phyloP scores from a whole-genome alignment of 2,113 vertebrate genomes.

The Caranx melampygus region DNA sequence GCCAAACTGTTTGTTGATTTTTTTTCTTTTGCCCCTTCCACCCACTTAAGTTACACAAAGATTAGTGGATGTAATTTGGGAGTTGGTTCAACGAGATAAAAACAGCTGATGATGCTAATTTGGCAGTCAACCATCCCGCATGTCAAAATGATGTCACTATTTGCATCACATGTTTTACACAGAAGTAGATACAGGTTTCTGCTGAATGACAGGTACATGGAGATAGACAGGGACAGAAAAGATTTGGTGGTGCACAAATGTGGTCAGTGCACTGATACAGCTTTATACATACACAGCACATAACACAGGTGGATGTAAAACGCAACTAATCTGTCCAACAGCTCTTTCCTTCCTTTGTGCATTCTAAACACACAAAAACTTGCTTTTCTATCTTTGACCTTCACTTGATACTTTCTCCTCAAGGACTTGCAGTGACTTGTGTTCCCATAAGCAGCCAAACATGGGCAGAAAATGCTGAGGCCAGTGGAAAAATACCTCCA shows the following conservation, averaged over 20 bases:
- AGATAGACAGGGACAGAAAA: too few species aligned
- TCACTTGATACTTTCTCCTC: not conserved
- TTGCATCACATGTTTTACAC: not conserved
- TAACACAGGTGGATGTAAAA: not conserved
- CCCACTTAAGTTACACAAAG: not conserved
- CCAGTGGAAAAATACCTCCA: conserved; percentile 14
- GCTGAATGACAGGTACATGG: too few species aligned
- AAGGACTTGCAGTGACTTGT: not conserved
- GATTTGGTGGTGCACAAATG: too few species aligned
- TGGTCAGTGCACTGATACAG: too few species aligned
- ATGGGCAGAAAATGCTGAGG: conserved; percentile 30
- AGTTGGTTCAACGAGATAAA: too few species aligned
- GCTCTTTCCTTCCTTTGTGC: not conserved
- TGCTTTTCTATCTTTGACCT: conserved; percentile 11
- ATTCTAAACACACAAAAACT: not conserved
- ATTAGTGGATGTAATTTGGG: not conserved
- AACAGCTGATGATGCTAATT: not conserved
- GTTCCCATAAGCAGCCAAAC: conserved; percentile 4
- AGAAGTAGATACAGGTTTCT: too few species aligned
- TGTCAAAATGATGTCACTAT: not conserved
- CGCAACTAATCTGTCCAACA: not conserved
- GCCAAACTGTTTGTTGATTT: too few species aligned
- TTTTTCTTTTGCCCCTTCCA: not conserved
- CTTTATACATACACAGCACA: too few species aligned
- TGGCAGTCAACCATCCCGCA: not conserved